These are phyloP conservation scores for Sebastes trivittatus DNA, from an alignment of 2,797 vertebrate genomes.

Conservation along the genomic window DNA sequence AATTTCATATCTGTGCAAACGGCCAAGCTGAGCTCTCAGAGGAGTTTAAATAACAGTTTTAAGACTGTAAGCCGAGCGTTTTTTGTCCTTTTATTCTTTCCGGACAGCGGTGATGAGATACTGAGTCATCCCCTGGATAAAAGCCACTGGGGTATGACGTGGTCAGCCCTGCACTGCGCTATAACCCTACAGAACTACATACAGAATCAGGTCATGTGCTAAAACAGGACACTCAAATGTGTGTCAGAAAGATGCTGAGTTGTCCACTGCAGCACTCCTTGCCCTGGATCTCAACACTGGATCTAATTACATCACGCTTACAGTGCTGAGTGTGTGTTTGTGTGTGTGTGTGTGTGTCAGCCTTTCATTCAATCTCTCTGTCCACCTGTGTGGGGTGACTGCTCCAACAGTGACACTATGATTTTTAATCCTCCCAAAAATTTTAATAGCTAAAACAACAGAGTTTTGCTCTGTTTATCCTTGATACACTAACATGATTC, in stretches of 20 bases:
- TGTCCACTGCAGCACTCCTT: conserved; percentile 41
- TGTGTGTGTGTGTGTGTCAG: neutral
- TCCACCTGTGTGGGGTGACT: conserved; percentile 18
- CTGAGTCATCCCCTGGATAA: conserved; percentile 56
- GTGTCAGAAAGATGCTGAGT: conserved; percentile 74
- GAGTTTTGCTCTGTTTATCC: conserved; percentile 34
- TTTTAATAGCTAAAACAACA: conserved; percentile 17
- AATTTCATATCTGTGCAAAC: neutral
- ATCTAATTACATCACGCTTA: conserved; percentile 36
- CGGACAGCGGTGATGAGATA: neutral
- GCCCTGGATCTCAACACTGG: conserved; percentile 26
- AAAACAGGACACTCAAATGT: conserved; percentile 57
- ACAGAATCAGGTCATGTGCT: conserved; percentile 69
- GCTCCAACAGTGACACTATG: neutral
- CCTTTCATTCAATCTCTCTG: neutral
- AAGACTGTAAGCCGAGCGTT: neutral
- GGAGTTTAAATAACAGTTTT: neutral
- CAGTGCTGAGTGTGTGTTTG: neutral
- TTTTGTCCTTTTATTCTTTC: neutral
- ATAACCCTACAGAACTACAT: conserved; percentile 64
- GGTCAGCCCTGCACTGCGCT: conserved; percentile 35
- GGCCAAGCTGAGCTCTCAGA: neutral
- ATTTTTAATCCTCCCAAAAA: conserved; percentile 26
- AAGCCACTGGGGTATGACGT: conserved; percentile 26
- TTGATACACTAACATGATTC: conserved; percentile 41